Evolutionary conservation across 1,140 invertebrate genomes (phyloP), one percentile per base, ranked within the genome.

Genomic region (Diprion similis): DNA sequence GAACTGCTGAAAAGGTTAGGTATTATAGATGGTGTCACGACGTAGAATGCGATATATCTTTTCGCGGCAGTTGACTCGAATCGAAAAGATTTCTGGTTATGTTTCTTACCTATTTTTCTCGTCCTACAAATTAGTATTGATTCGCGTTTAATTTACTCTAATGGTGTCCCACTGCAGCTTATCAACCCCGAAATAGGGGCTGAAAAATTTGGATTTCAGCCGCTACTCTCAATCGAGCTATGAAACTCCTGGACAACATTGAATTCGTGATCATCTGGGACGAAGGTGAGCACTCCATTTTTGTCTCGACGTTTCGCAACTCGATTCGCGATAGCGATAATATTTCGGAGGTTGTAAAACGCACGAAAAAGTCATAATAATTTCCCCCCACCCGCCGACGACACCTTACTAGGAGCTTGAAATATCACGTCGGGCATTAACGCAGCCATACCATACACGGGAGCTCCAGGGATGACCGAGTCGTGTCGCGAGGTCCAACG

Each of bases 91-190:
- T 82, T 82, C 81, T 80, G 81, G 81, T 81, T 80, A 78, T 79
- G 82, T 84, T 84, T 84, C 81, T 84, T 81, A 81, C 83, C 80
- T 83, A 83, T 84, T 84, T 83, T 83, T 80, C 79, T 78, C 77
- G 76, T 78, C 76, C 73, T 77, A 73, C 77, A 78, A 80, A 81
- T 82, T 80, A 76, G 78, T 79, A 79, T 79, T 77, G 78, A 78
- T 76, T 78, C 76, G 78, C 76, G 78, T 77, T 74, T 78, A 79
- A 78, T 37, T 3, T 37, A 37, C 24, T 37, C 6, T 37, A 37
- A 37, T 6, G 24, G 24, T 37, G 24, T 37, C 6, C 1, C 24
- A 37, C 2, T 37, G 24, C 24, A 6, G 24, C 24, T 37, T 37
- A 6, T 37, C 24, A 37, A 37, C 24, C 24, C 24, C 24, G 24